Base-by-base conservation (phyloP, 1,140 invertebrate species). In the Heliothis subflexa region DNA sequence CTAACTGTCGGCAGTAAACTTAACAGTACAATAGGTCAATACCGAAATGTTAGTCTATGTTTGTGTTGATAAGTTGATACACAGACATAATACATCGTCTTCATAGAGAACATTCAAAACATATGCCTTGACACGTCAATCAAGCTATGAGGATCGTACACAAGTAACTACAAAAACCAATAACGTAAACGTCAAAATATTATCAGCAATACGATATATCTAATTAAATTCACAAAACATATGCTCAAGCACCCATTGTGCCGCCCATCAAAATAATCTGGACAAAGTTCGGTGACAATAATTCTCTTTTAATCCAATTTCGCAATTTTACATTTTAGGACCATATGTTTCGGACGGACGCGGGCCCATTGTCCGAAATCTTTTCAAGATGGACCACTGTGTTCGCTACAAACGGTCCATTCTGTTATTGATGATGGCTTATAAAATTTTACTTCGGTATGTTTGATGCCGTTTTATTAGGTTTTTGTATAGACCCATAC, bases 231-330 rank as follows among this genome's bases (percentile, higher is more conserved):
- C 59, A 57, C 78, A 81, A 84, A 81, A 86, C 83, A 84, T 70
- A 81, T 82, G 78, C 66, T 74, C 64, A 14, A 28, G 45, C 33
- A 61, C 66, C 83, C 55, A 89, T 86, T 91, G 89, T 86, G 78
- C 33, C 81, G 75, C 73, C 74, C 61, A 80, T 86, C 85, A 86
- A 84, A 87, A 88, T 90, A 91, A 91, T 85, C 85, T 80, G 83
- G 87, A 81, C 86, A 86, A 85, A 85, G 78, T 83, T 76, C 76
- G 16, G 57, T 81, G 83, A 82, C 80, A 85, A 86, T 83, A 84
- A 86, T 82, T 80, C 71, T 77, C 81, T 84, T 80, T 79, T 92
- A 94, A 94, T 93, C 90, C 92, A 94, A 94, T 94, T 93, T 92
- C 78, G 85, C 81, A 84, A 90, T 85, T 86, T 90, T 86, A 86